Conservation (phyloP, 2,113 vertebrate genomes). For the Myocastor coypus region DNA sequence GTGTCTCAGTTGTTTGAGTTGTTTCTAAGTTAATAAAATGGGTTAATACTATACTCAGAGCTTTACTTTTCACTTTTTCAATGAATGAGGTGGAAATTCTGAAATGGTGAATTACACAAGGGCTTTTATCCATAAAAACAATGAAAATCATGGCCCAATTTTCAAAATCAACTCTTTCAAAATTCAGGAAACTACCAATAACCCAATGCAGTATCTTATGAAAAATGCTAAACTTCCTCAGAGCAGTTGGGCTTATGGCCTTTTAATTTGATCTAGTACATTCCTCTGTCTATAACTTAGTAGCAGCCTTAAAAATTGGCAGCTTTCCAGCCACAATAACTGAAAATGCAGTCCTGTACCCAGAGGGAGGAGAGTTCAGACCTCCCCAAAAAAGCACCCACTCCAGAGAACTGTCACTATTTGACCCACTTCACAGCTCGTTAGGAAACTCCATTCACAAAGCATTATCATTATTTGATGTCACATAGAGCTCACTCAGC, state of each 20-base stretch:
- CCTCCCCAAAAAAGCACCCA: not conserved
- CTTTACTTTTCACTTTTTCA: not conserved
- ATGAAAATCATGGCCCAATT: not conserved
- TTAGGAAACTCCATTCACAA: not conserved
- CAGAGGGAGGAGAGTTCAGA: not conserved
- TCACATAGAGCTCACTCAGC: not conserved
- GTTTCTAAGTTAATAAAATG: constrained; percentile 39
- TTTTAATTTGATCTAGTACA: not conserved
- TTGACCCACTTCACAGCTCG: not conserved
- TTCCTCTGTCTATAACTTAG: not conserved
- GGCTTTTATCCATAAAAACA: not conserved
- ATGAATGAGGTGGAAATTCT: not conserved
- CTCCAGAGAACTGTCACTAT: not conserved
- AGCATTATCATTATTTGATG: not conserved
- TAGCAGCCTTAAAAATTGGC: not conserved
- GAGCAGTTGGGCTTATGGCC: not conserved
- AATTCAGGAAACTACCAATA: constrained; percentile 24
- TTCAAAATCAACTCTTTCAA: constrained; percentile 7
- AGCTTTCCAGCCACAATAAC: not conserved
- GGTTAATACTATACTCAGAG: not conserved
- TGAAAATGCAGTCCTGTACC: not conserved
- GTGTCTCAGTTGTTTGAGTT: not conserved
- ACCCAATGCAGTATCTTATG: not conserved
- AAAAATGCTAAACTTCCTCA: not conserved
- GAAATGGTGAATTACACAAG: not conserved